Conservation (phyloP, 2,888 invertebrate genomes). For the Nymphalis c-album region DNA sequence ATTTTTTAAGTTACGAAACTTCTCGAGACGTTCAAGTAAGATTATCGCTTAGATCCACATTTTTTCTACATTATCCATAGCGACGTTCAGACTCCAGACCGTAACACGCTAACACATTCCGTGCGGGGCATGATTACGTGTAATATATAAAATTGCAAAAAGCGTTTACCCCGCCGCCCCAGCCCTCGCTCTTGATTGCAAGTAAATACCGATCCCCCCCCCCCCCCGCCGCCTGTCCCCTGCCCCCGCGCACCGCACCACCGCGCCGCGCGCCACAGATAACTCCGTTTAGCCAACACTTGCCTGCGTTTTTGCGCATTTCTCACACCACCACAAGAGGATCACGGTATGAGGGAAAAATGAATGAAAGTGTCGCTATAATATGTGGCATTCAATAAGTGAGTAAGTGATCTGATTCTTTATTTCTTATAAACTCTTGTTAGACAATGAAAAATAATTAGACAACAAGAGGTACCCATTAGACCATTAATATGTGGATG, state of each 20-base stretch:
- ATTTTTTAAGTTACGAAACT: background rate
- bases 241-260: conserved; percentile 15
- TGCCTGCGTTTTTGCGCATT: conserved; percentile 36
- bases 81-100: background rate
- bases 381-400: no score
- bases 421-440: no score
- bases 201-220: conserved; percentile 38
- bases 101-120: conserved; percentile 26
- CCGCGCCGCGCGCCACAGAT: conserved; percentile 32
- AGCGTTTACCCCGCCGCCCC: conserved; percentile 34
- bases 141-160: conserved; percentile 46
- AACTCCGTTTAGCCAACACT: conserved; percentile 37
- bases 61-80: conserved; percentile 12
- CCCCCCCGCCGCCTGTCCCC: conserved; percentile 18
- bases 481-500: no score
- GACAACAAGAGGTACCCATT: background rate
- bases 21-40: background rate
- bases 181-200: conserved; percentile 35
- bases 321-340: conserved; percentile 23
- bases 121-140: conserved; percentile 26
- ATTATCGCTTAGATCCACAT: background rate
- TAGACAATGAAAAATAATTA: background rate
- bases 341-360: conserved; percentile 1
- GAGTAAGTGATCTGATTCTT: no score
- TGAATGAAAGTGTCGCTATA: background rate